These are phyloP conservation scores for Ditylenchus dipsaci DNA, from an alignment of 1,140 invertebrate species.

Conservation along the genomic window DNA sequence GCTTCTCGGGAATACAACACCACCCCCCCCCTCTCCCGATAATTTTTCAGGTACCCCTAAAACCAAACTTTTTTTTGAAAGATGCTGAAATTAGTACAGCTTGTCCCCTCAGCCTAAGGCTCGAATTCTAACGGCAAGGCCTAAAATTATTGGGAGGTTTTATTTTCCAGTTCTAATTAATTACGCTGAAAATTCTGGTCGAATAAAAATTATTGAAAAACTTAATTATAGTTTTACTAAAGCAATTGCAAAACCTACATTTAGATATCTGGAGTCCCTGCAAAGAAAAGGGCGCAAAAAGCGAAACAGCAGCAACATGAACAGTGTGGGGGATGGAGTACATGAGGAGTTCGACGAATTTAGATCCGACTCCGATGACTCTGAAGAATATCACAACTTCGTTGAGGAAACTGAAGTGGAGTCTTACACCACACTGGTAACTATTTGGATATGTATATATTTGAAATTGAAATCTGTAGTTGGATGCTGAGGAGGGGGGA, in stretches of 20 bases:
- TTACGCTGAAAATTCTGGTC: too few relatives aligned
- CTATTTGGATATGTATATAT: too few relatives aligned
- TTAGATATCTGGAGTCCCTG: constrained; percentile 40
- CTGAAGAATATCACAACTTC: constrained; percentile 36
- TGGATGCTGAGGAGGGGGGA: constrained; percentile 22
- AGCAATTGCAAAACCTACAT: constrained; percentile 2
- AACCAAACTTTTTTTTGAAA: too few relatives aligned
- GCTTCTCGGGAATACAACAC: too few relatives aligned
- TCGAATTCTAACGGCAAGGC: too few relatives aligned
- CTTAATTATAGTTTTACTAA: constrained; percentile 35
- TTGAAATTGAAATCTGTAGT: too few relatives aligned
- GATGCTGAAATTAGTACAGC: too few relatives aligned
- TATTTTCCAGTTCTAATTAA: too few relatives aligned
- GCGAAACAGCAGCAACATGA: constrained; percentile 29
- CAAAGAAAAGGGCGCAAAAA: constrained; percentile 25
- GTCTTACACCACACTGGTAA: constrained; percentile 37
- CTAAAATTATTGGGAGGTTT: too few relatives aligned
- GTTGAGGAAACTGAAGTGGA: constrained; percentile 46
- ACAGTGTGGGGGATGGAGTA: constrained; percentile 16
- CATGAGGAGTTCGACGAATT: background rate
- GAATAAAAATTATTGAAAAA: background rate
- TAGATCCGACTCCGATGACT: constrained; percentile 28
- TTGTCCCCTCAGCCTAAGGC: too few relatives aligned
- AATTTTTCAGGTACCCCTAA: too few relatives aligned
- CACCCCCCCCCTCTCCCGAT: too few relatives aligned